Evolutionary conservation across 92 coral and sea anemone species (phyloP), one percentile per base, ranked within the genome.

Genomic region (Phenganax stokvisi): DNA sequence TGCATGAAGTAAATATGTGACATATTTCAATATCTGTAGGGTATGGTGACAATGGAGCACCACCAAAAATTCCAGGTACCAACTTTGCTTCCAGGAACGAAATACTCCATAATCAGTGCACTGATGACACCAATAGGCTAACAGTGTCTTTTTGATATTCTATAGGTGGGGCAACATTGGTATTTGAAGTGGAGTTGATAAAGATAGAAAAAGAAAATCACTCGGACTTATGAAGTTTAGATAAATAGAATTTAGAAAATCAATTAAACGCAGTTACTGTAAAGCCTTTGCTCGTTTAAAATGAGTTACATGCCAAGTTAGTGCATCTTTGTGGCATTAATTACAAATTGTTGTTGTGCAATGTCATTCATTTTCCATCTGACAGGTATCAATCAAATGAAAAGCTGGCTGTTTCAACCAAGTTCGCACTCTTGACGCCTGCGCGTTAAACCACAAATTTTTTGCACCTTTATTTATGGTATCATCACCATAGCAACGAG

Each of bases 101-200:
- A 6, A 7, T 17, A 69, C 74, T 17, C 2, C 27, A 59, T 59
- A 13, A 13, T 4, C 20, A 25, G 10, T 12, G 20, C 83, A 70
- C 53, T 29, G 47, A 59, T 61, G 54, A 57, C 25, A 54, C 29
- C 16, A 58, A 15, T 13, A 59, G 7, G 11, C 54, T 63, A 47
- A 80, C 16, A 53, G 10, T 3, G 30, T 54, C 47, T 69, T 74
- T 56, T 65, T 73, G 83, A 74, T 12, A n/a, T 81, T 89, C 47
- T 69, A n/a, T 65, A 94, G 98, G 98, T 58, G 97, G 98, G n/a
- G 98, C 98, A 25, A 94, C 98, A 52, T 92, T 94, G 66, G 86
- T 87, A 31, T 94, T 94, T 87, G 98, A 94, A 85, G 98, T 94
- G 20, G 98, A 94, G 61, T 84, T 94, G n/a, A 83, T 94, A 57